Evolutionary conservation across 2,888 invertebrate genomes (phyloP), one percentile per base, ranked within the genome.

Genomic region (Carterocephalus palaemon): DNA sequence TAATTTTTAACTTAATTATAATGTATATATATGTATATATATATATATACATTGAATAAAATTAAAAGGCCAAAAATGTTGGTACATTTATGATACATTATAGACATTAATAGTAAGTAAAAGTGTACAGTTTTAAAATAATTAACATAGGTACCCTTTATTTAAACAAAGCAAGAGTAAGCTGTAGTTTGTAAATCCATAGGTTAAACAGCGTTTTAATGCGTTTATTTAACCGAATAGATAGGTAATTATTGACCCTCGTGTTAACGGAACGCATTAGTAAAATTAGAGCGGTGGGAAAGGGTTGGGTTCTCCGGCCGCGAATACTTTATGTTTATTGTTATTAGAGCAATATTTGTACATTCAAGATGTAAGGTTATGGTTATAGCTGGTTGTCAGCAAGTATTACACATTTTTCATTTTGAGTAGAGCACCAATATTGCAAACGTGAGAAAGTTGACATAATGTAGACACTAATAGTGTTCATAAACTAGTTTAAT

Each of bases 211-310:
- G 52, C 57, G 61, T 72, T 77, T 71, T 64, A 68, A 72, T 70
- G 70, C 74, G 60, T 80, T 73, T 79, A 75, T 79, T 75, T 73
- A 74, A 75, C 66, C 56, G 62, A 64, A 71, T 73, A 74, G 70
- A 74, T n/a, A n/a, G n/a, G n/a, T n/a, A n/a, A n/a, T 49, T 70
- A 71, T 57, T 74, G 69, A 70, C 81, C 83, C 81, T 75, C 67
- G 67, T 68, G 69, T 73, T 71, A 64, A 65, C 61, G 50, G 68
- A 71, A 64, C 71, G 74, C 82, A 82, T 84, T 84, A 83, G 85
- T 84, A 83, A 85, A 85, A 83, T 79, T 83, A 85, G 85, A 86
- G 81, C 76, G 80, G 81, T 86, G 86, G 84, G 86, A 85, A 86
- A 83, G 82, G 85, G 85, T 83, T 84, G 47, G 53, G 40, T 46